These are phyloP conservation scores for Mus musculus DNA, from an alignment of 2,113 vertebrate species.

Conservation along the genomic window GRCm39 chr6:126627501-126628000, in stretches of 20 bases:
- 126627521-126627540: not conserved
- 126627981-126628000: not conserved
- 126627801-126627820: not conserved
- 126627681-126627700: not conserved
- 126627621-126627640: slow-evolving; percentile 30
- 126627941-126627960: not conserved
- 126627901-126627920: not conserved
- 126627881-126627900: not conserved
- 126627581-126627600: not conserved
- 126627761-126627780: not conserved
- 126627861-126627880: not conserved
- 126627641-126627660: not conserved
- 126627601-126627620: slow-evolving; percentile 1
- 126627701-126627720: not conserved
- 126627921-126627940: not conserved
- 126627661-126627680: not conserved
- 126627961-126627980: slow-evolving; percentile 1
- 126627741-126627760: not conserved
- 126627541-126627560: not conserved
- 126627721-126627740: not conserved
- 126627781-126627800: not conserved
- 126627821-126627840: not conserved
- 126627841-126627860: not conserved
- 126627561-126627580: not conserved
- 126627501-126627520: not conserved